Evolutionary conservation across 2,113 vertebrate genomes (phyloP), one percentile per base, ranked within the genome.

Genomic region (Acrocephalus arundinaceus): DNA sequence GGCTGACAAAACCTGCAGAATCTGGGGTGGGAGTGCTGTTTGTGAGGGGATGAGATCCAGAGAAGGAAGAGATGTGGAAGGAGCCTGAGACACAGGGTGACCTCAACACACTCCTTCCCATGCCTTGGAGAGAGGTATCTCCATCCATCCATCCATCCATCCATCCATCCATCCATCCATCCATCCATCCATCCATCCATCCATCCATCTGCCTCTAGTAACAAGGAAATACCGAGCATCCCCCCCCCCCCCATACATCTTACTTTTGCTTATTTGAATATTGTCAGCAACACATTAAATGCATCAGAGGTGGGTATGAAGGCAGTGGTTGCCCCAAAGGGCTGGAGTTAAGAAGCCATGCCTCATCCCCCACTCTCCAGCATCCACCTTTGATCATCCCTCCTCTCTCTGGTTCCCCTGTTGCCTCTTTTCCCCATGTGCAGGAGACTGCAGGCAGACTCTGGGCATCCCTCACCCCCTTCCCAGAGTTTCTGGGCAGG

Each of bases 211-310:
- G 30, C 27, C 24, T 95, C 81, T 86, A 41, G 66, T 75, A 72
- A 84, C 83, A 68, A 78, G 76, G 58, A 90, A 71, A 77, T 67
- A 45, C 65, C 79, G 51, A 2, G 2, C 46, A 49, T 39, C 31
- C 33, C n/a, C 28, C 0, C 28, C 0, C 1, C 58, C 23, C 0
- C 1, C 54, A 49, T 46, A 73, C 28, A 73, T 61, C 51, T 90
- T 85, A 72, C 20, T 90, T 88, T 67, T 55, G 31, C 37, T 28
- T 81, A 86, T 81, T 71, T 6, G 2, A 84, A 41, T 70, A 20
- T 62, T 67, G 79, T 45, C 73, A 85, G 45, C 1, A 6, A 43
- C 65, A 84, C 7, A 3, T 35, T 12, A 70, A n/a, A 54, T 82
- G 76, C 91, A 91, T 90, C 31, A 43, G 55, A 78, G 58, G 20